A percentile compares a stretch with the other conserved stretches of the same genome.
These are phyloP conservation scores for Chascanopsetta lugubris DNA, from an alignment of 2,113 vertebrate genomes.

Conservation along the genomic window DNA sequence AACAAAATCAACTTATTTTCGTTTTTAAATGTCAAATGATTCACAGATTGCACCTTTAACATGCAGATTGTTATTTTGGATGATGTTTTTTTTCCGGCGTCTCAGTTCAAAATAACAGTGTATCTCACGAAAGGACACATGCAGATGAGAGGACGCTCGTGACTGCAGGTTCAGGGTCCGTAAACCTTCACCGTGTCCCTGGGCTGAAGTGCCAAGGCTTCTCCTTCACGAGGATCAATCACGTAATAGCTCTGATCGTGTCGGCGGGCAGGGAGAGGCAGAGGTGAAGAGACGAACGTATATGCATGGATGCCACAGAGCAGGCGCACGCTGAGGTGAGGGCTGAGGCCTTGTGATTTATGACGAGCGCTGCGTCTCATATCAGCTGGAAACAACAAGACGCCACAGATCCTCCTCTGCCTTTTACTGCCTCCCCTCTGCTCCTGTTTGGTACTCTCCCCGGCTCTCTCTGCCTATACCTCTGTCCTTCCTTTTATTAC, in stretches of 20 bases:
- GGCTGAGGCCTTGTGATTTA: constrained; percentile 70
- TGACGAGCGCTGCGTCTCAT: constrained; percentile 41
- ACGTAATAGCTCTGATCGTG: constrained; percentile 60
- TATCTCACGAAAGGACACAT: background rate
- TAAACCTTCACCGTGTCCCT: constrained; percentile 11
- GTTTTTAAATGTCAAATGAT: too few species aligned
- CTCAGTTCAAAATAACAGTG: background rate
- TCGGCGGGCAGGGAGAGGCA: constrained; percentile 45
- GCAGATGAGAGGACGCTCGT: constrained; percentile 5
- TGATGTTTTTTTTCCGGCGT: too few species aligned
- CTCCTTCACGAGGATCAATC: constrained; percentile 50
- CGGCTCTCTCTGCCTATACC: constrained; percentile 41
- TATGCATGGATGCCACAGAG: constrained; percentile 34
- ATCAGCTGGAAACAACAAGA: constrained; percentile 47
- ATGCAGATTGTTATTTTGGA: too few species aligned
- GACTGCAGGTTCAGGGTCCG: constrained; percentile 25
- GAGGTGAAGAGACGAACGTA: constrained; percentile 75
- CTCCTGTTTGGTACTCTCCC: background rate
- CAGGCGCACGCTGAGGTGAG: constrained; percentile 36
- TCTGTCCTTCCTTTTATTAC: constrained; percentile 54
- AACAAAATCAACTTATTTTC: too few species aligned
- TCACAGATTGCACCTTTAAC: background rate
- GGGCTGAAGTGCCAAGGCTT: constrained; percentile 19
- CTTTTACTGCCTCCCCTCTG: too few species aligned
- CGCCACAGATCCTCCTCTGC: background rate